These are phyloP conservation scores for Plodia interpunctella DNA, from an alignment of 1,140 invertebrate genomes.

Conservation along the genomic window DNA sequence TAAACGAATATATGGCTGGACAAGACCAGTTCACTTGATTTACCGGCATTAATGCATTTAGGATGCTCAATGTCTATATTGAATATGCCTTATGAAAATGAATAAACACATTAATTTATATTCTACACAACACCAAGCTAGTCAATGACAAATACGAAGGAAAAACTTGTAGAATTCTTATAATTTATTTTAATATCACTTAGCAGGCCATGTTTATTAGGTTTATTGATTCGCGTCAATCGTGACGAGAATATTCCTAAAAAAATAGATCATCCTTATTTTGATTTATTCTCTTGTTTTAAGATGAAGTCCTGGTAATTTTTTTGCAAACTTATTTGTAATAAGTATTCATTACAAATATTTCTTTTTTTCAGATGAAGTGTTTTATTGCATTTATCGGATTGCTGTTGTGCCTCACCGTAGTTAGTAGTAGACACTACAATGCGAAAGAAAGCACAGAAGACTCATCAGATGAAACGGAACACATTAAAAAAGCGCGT, in stretches of 20 bases:
- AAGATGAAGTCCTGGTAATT: too few relatives aligned
- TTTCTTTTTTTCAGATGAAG: slow-evolving; percentile 37
- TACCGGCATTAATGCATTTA: not conserved
- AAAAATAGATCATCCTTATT: too few relatives aligned
- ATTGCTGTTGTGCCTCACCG: slow-evolving; percentile 19
- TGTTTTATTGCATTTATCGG: slow-evolving; percentile 20
- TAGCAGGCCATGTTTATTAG: too few relatives aligned
- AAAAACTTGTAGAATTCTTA: not conserved
- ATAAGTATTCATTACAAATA: too few relatives aligned
- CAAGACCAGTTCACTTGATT: too few relatives aligned
- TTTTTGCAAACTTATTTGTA: too few relatives aligned
- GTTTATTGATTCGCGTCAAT: not conserved
- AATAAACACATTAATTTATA: slow-evolving; percentile 9
- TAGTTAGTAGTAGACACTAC: slow-evolving; percentile 21
- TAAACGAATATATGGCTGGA: too few relatives aligned
- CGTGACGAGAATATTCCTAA: not conserved
- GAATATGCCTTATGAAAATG: not conserved
- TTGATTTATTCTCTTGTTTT: too few relatives aligned
- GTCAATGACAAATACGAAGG: slow-evolving; percentile 15
- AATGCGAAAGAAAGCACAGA: slow-evolving; percentile 8
- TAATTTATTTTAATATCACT: too few relatives aligned
- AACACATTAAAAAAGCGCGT: slow-evolving; percentile 8
- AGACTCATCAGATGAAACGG: slow-evolving; percentile 4
- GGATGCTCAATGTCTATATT: not conserved
- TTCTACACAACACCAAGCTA: slow-evolving; percentile 16